These are phyloP conservation scores for Sebastes trivittatus DNA, from an alignment of 2,797 vertebrate genomes.

Conservation along the genomic window DNA sequence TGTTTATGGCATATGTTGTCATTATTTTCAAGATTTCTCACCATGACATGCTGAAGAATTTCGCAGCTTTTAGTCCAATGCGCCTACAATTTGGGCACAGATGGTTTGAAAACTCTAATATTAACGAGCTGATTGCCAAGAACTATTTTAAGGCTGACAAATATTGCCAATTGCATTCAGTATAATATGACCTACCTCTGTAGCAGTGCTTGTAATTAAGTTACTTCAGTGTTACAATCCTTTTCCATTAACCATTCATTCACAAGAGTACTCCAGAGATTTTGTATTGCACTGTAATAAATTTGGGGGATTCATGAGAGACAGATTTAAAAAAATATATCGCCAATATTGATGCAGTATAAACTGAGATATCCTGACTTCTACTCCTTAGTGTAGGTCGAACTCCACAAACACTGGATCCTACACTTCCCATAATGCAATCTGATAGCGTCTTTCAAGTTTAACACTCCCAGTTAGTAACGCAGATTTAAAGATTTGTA, in stretches of 20 bases:
- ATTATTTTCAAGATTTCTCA: conserved; percentile 38
- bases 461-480: neutral
- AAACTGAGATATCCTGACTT: neutral
- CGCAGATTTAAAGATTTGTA: neutral
- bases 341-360: neutral
- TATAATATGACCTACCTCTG: conserved; percentile 14
- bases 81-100: conserved; percentile 25
- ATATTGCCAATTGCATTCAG: conserved; percentile 7
- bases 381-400: neutral
- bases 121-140: conserved; percentile 19
- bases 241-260: neutral
- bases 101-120: conserved; percentile 38
- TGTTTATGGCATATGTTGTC: conserved; percentile 35
- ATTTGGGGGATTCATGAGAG: neutral
- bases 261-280: neutral
- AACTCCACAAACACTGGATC: neutral
- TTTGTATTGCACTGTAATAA: neutral
- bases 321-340: neutral
- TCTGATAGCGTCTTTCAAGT: neutral
- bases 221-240: neutral
- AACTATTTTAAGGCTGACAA: conserved; percentile 4
- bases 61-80: conserved; percentile 23
- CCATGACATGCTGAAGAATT: conserved; percentile 30
- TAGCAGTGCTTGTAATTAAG: neutral
- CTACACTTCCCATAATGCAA: neutral